These are phyloP conservation scores for Chlorocebus sabaeus DNA, from an alignment of 2,113 vertebrate genomes.

Conservation along the genomic window DNA sequence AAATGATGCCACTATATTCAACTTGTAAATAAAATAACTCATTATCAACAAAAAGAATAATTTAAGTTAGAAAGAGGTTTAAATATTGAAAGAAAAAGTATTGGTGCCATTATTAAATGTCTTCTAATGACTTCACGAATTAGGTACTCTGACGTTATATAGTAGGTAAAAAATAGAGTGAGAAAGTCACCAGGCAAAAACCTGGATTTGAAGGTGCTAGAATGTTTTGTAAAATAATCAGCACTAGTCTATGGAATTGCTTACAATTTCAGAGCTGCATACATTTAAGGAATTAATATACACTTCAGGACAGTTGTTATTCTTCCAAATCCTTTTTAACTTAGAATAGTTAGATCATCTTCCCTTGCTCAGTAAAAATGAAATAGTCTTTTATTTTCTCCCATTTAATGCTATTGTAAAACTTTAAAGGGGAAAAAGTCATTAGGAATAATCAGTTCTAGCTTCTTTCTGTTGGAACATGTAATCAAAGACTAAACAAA, in stretches of 20 bases:
- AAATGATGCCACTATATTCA: slow-evolving; percentile 2
- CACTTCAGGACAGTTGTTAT: background rate
- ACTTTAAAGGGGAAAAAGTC: background rate
- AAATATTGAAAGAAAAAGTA: background rate
- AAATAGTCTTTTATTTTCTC: background rate
- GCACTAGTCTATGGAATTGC: background rate
- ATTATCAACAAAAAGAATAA: background rate
- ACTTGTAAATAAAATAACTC: slow-evolving; percentile 44
- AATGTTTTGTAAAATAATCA: background rate
- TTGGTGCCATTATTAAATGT: background rate
- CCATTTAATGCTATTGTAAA: background rate
- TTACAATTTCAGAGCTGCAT: background rate
- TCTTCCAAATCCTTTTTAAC: background rate
- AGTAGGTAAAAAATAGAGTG: background rate
- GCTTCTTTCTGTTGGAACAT: background rate
- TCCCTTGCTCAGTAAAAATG: background rate
- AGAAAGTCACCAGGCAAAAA: accelerated
- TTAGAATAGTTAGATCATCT: background rate
- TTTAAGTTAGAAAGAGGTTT: slow-evolving; percentile 46
- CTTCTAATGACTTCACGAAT: background rate
- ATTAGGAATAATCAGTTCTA: background rate
- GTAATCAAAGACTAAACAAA: background rate
- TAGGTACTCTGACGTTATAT: background rate
- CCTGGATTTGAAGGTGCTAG: background rate
- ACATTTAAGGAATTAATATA: slow-evolving; percentile 5